Conservation (phyloP, 2,888 invertebrate species). For the Tholera decimalis region DNA sequence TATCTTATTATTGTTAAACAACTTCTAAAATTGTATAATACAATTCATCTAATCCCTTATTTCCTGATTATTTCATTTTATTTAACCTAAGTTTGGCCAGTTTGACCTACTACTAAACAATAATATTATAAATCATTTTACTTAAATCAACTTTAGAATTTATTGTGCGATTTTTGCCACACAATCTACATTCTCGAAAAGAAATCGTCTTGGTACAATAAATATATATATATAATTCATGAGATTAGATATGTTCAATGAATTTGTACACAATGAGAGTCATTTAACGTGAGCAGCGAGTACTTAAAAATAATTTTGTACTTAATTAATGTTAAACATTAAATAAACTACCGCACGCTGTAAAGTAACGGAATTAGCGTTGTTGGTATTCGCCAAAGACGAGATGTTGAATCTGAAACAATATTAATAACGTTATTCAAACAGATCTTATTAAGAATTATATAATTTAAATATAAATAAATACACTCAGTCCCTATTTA, state of each 20-base stretch:
- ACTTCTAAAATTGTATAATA: slow-evolving; percentile 41
- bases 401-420: slow-evolving; percentile 82
- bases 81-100: slow-evolving; percentile 75
- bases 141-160: slow-evolving; percentile 37
- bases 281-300: slow-evolving; percentile 43
- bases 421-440: slow-evolving; percentile 49
- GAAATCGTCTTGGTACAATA: slow-evolving; percentile 44
- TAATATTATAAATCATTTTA: slow-evolving; percentile 20
- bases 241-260: slow-evolving; percentile 80
- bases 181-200: slow-evolving; percentile 33
- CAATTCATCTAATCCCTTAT: slow-evolving; percentile 54
- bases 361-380: slow-evolving; percentile 78
- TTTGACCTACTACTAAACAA: slow-evolving; percentile 75
- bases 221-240: slow-evolving; percentile 62
- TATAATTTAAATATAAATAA: slow-evolving; percentile 7
- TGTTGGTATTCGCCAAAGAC: slow-evolving; percentile 76
- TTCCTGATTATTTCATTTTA: slow-evolving; percentile 43
- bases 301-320: slow-evolving; percentile 69
- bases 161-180: slow-evolving; percentile 41
- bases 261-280: slow-evolving; percentile 81
- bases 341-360: slow-evolving; percentile 84
- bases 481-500: slow-evolving; percentile 16
- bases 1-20: slow-evolving; percentile 29
- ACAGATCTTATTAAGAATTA: slow-evolving; percentile 15
- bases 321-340: slow-evolving; percentile 64